phyloP scores from a whole-genome alignment of 2,888 invertebrate species.

The Noctua janthe region DNA sequence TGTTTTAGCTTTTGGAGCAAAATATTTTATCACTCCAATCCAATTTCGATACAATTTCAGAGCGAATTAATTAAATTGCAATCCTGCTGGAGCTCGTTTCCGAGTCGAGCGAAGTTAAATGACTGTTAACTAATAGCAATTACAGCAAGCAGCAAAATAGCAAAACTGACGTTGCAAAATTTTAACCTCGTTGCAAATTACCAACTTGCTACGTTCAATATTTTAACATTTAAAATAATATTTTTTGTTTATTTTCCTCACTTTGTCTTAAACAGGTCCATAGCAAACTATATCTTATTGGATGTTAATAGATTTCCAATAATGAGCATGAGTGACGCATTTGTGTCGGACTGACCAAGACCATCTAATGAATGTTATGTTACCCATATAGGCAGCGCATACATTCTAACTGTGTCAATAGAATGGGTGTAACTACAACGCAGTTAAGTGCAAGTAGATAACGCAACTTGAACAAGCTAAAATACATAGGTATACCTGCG shows the following conservation, averaged over 20 bases:
- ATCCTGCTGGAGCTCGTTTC: conserved; percentile 35
- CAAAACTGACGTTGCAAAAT: conserved; percentile 40
- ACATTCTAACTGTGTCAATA: conserved; percentile 64
- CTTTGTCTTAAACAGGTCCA: conserved; percentile 8
- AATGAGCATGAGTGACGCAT: conserved; percentile 57
- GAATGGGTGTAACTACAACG: conserved; percentile 55
- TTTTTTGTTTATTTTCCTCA: background rate
- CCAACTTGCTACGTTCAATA: conserved; percentile 1
- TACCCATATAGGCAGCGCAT: conserved; percentile 52
- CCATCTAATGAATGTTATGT: conserved; percentile 60
- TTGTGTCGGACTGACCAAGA: conserved; percentile 32
- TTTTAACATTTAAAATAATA: conserved; percentile 13
- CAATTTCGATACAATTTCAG: conserved; percentile 43
- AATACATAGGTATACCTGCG: background rate
- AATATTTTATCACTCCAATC: conserved; percentile 10
- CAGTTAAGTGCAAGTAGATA: conserved; percentile 55
- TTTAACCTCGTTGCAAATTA: conserved; percentile 22
- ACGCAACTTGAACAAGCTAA: conserved; percentile 31
- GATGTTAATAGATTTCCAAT: conserved; percentile 57
- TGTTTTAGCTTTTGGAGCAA: background rate
- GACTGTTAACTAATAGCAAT: conserved; percentile 48
- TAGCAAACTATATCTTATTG: conserved; percentile 34
- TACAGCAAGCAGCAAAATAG: conserved; percentile 43
- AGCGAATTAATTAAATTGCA: conserved; percentile 62
- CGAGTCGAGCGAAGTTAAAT: conserved; percentile 50